Base-by-base conservation (phyloP, 1,140 invertebrate genomes). In the Chymomyza costata region DNA sequence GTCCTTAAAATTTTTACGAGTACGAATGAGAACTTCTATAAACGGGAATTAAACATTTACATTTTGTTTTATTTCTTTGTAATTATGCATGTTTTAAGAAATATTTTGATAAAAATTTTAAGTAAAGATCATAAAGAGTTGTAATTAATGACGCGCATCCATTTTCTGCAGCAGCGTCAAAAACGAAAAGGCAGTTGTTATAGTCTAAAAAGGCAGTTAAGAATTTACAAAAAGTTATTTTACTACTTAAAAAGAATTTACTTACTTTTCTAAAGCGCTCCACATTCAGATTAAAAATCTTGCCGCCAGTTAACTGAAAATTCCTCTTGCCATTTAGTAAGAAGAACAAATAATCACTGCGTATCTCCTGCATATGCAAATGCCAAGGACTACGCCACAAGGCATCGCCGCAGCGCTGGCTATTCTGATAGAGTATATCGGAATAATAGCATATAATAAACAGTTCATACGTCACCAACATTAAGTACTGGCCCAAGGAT, bases 401-500 rank as follows among this genome's bases (percentile, higher is more conserved):
- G 13, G 82, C 76, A 18, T 81, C 80, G 0, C 80, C 82, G 17
- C 82, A 82, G 2, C 83, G 69, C 11, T 71, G 73, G 10, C 82
- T 84, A 16, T 83, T 80, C 21, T 81, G 57, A 40, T 64, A 80
- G 10, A 84, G 53, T 1, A 83, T 17, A 14, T 84, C 82, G 6
- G 80, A 69, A 19, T 76, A 83, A 44, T 84, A 84, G 25, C 78
- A 84, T 28, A 83, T 84, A 15, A 84, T 82, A 6, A 84, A 71
- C 2, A 84, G 50, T 38, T 84, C 82, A 16, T 57, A 74, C 1
- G 69, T 46, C 2, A 76, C 78, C 7, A 84, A 44, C 0, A 80
- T 32, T 17, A 82, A 10, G 41, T 84, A 84, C 34, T 84, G 82
- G 3, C 68, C 65, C 41, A 84, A 14, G 0, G 71, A 80, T 3